Conservation (phyloP, 2,888 invertebrate genomes). For the Drepanosiphum platanoidis region DNA sequence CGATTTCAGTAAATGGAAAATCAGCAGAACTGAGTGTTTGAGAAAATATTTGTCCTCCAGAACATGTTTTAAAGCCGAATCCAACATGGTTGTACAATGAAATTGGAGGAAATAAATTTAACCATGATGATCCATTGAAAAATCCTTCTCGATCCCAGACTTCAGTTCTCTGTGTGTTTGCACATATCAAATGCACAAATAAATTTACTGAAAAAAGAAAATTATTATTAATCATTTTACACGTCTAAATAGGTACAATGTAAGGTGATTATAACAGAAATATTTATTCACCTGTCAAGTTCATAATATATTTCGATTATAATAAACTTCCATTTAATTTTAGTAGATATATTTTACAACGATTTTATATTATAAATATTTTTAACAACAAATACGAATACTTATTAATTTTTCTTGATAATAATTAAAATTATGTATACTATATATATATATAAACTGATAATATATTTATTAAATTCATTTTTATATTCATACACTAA, state of each 20-base stretch:
- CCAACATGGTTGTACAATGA: constrained; percentile 84
- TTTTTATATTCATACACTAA: too few relatives aligned
- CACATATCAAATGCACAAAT: constrained; percentile 46
- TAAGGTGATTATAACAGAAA: not conserved
- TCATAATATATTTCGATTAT: not conserved
- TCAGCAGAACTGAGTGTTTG: constrained; percentile 67
- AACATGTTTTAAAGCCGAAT: constrained; percentile 83
- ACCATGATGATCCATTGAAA: constrained; percentile 83
- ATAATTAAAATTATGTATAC: too few relatives aligned
- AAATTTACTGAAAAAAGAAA: constrained; percentile 40
- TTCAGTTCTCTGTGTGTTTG: constrained; percentile 42
- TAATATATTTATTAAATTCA: too few relatives aligned
- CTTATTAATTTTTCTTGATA: too few relatives aligned
- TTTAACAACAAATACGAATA: too few relatives aligned
- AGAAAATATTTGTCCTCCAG: constrained; percentile 70
- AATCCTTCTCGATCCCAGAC: constrained; percentile 75
- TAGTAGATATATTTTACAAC: too few relatives aligned
- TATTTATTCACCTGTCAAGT: not conserved
- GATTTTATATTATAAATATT: too few relatives aligned
- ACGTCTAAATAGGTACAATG: not conserved
- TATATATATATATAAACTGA: too few relatives aligned
- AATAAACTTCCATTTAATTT: too few relatives aligned
- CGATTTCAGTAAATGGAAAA: constrained; percentile 65
- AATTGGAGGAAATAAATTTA: constrained; percentile 78
- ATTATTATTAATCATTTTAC: not conserved